These are phyloP conservation scores for Tauraco erythrolophus DNA, from an alignment of 2,113 vertebrate genomes.

Conservation along the genomic window DNA sequence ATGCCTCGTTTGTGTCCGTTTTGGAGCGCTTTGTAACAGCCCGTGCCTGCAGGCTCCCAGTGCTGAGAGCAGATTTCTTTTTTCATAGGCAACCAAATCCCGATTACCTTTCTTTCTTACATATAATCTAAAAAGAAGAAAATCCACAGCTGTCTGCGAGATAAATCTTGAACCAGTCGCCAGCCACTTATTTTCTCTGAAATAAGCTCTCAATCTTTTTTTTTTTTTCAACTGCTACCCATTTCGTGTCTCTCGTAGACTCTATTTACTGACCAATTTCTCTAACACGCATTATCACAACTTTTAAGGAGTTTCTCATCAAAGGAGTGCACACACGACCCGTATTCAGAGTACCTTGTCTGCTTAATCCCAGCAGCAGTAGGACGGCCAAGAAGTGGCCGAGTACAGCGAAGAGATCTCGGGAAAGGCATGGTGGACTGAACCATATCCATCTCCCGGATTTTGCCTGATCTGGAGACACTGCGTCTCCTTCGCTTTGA, in stretches of 20 bases:
- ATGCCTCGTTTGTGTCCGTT: not conserved
- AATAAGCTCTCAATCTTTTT: not conserved
- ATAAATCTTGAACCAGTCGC: not conserved
- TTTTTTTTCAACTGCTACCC: not conserved
- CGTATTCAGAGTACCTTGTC: not conserved
- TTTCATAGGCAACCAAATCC: not conserved
- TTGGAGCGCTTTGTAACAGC: not conserved
- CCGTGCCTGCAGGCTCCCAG: not conserved
- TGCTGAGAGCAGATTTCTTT: not conserved
- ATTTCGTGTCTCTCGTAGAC: not conserved
- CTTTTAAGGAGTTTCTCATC: not conserved
- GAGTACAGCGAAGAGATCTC: not conserved
- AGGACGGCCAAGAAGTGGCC: rapidly evolving
- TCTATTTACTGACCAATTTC: not conserved
- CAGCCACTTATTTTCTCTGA: not conserved
- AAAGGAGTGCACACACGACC: not conserved
- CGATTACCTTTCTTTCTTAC: not conserved
- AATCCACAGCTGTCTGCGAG: not conserved
- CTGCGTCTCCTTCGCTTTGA: rapidly evolving
- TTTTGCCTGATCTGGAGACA: not conserved
- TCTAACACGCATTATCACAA: rapidly evolving
- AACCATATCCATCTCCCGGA: rapidly evolving
- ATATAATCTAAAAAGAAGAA: not conserved
- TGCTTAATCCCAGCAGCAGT: rapidly evolving
- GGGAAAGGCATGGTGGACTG: not conserved